Conservation (phyloP, 2,797 vertebrate genomes). For the Sebastes itinus region DNA sequence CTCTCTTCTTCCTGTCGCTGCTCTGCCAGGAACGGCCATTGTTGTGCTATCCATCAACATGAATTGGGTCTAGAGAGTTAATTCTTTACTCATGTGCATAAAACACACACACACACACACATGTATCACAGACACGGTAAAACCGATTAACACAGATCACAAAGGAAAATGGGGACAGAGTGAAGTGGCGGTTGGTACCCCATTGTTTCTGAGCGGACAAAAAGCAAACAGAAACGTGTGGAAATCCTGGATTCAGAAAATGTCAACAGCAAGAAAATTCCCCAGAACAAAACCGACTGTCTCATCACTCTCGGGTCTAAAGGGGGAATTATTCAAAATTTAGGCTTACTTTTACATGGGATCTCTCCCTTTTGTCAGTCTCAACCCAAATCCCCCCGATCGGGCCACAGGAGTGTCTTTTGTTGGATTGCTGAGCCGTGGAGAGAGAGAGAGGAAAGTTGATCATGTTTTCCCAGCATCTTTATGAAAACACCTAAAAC, state of each 20-base stretch:
- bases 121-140: conserved; percentile 48
- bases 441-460: background rate
- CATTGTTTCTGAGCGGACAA: conserved; percentile 37
- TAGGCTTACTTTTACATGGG: background rate
- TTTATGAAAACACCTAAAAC: background rate
- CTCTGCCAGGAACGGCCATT: conserved; percentile 33
- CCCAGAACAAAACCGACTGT: conserved; percentile 6
- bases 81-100: conserved; percentile 29
- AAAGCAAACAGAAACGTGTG: conserved; percentile 31
- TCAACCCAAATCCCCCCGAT: conserved; percentile 10
- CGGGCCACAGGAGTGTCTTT: conserved; percentile 17
- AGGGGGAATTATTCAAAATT: conserved; percentile 22
- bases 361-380: background rate
- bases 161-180: conserved; percentile 48
- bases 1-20: background rate
- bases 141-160: conserved; percentile 57
- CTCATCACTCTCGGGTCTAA: background rate
- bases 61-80: conserved; percentile 40
- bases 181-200: conserved; percentile 8
- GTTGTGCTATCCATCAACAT: conserved; percentile 62
- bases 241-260: conserved; percentile 36
- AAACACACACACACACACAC: conserved; percentile 36
- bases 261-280: conserved; percentile 16
- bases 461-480: background rate
- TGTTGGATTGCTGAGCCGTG: background rate